A percentile compares a stretch with the other conserved stretches of the same genome.
Evolutionary conservation across 2,888 invertebrate species (phyloP).

Genomic region (Zootermopsis nevadensis): DNA sequence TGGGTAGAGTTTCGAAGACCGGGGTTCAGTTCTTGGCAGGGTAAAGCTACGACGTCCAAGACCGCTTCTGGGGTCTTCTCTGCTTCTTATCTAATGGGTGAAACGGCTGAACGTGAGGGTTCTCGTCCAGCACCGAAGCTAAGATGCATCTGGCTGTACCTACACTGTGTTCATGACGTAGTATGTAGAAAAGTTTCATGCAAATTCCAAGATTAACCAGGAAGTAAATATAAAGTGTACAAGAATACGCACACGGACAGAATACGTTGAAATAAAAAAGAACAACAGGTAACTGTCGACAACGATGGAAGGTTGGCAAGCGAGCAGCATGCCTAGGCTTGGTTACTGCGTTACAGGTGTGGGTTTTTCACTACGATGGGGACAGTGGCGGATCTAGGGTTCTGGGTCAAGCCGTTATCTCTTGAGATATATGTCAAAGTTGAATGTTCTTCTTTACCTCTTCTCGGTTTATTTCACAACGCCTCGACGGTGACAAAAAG

Average conservation of each 20-base stretch:
- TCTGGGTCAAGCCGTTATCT: not conserved
- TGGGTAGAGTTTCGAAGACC: too few relatives aligned
- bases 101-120: too few relatives aligned
- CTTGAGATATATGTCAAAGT: not conserved
- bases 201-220: not conserved
- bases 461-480: too few relatives aligned
- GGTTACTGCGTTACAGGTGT: not conserved
- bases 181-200: not conserved
- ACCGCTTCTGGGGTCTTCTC: too few relatives aligned
- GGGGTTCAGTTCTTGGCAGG: too few relatives aligned
- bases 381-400: not conserved
- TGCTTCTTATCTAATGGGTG: too few relatives aligned
- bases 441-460: not conserved
- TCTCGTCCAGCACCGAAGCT: too few relatives aligned
- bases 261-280: not conserved
- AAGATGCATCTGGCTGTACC: too few relatives aligned
- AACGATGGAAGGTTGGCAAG: not conserved
- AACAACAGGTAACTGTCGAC: not conserved
- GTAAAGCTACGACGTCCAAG: too few relatives aligned
- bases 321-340: conserved; percentile 1
- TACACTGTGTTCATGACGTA: too few relatives aligned
- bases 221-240: not conserved
- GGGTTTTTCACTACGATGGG: not conserved
- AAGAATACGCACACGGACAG: not conserved
- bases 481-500: too few relatives aligned